A percentile compares a stretch with the other conserved stretches of the same genome.
These are phyloP conservation scores for Thomomys bottae DNA, from an alignment of 2,113 vertebrate species.

Conservation along the genomic window DNA sequence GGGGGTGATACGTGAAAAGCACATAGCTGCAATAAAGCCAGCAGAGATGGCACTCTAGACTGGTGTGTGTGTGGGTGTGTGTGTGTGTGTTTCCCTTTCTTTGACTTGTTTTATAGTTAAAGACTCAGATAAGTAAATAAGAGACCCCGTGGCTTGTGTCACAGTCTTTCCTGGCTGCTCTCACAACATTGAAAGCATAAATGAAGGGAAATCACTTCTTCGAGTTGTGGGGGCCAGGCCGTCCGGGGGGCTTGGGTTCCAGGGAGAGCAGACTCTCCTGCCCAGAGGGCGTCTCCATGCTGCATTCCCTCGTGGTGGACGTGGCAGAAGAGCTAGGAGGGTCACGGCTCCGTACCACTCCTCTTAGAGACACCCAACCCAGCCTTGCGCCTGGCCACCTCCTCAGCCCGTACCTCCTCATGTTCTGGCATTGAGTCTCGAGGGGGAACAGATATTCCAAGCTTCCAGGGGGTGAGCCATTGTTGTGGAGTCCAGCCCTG, in stretches of 20 bases:
- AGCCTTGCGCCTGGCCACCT: too few relatives aligned
- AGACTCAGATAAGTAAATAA: not conserved
- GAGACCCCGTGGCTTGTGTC: not conserved
- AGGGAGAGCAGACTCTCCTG: not conserved
- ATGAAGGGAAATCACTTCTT: not conserved
- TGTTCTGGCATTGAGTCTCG: too few relatives aligned
- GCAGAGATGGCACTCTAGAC: not conserved
- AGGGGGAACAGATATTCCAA: too few relatives aligned
- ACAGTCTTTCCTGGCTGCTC: not conserved
- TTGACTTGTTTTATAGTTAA: not conserved
- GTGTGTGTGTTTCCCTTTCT: too few relatives aligned
- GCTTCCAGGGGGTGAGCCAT: too few relatives aligned
- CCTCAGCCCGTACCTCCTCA: too few relatives aligned
- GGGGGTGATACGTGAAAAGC: not conserved
- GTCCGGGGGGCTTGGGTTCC: not conserved
- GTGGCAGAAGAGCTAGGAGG: not conserved
- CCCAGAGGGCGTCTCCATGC: not conserved
- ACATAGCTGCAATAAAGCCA: not conserved
- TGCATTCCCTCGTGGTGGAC: not conserved
- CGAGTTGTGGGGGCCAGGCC: not conserved
- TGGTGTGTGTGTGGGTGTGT: too few relatives aligned
- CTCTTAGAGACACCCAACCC: too few relatives aligned
- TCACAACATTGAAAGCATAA: not conserved
- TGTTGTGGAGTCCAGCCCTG: too few relatives aligned
- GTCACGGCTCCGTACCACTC: too few relatives aligned